Conservation (phyloP, 1,140 invertebrate species). For the Saccostrea glomerata region DNA sequence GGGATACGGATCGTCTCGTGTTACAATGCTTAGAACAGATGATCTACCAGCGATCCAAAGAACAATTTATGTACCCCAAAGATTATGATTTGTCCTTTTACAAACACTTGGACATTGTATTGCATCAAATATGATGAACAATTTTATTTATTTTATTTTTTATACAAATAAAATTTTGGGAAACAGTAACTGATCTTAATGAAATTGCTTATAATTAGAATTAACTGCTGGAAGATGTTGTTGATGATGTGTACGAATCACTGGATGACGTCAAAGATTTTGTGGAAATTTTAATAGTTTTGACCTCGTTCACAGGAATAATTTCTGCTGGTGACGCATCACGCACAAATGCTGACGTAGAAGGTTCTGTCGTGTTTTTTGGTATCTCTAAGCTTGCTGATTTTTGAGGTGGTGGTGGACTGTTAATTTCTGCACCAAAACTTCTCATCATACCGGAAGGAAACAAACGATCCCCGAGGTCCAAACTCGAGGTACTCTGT, state of each 20-base stretch:
- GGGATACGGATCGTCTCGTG: constrained; percentile 8
- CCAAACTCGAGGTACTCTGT: not conserved
- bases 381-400: not conserved
- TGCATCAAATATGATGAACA: not conserved
- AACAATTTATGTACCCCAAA: constrained; percentile 27
- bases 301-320: not conserved
- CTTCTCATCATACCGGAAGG: not conserved
- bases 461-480: not conserved
- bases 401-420: not conserved
- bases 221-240: no score
- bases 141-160: not conserved
- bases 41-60: constrained; percentile 9
- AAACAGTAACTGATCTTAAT: no score
- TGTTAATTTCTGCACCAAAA: not conserved
- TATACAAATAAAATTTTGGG: no score
- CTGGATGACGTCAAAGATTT: not conserved
- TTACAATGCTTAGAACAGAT: constrained; percentile 23
- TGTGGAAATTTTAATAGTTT: not conserved
- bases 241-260: not conserved
- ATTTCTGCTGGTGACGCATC: not conserved
- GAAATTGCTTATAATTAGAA: no score
- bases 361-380: not conserved
- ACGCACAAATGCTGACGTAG: not conserved
- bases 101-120: constrained; percentile 14
- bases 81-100: constrained; percentile 15